Conservation (phyloP, 2,888 invertebrate species). For the Drosophila bunnanda region DNA sequence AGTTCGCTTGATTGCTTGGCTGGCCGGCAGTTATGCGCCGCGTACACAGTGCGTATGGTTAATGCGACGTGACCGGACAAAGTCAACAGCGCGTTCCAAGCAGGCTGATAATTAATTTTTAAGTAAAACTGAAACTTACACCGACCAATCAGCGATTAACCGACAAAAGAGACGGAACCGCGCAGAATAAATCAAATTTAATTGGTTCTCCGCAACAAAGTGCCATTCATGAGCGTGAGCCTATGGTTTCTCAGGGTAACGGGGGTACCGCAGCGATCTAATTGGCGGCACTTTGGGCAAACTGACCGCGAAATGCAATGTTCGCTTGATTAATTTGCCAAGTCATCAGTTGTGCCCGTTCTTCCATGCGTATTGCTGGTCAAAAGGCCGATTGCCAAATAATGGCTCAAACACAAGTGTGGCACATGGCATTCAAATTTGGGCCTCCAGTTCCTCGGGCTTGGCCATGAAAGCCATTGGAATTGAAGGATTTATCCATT, state of each 20-base stretch:
- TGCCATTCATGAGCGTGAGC: not conserved
- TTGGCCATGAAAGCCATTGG: not conserved
- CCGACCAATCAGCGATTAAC: conserved; percentile 35
- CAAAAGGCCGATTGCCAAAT: conserved; percentile 9
- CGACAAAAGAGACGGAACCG: conserved; percentile 19
- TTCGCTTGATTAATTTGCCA: conserved; percentile 26
- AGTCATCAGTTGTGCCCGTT: conserved; percentile 17
- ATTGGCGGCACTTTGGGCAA: conserved; percentile 26
- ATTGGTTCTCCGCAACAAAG: conserved; percentile 12
- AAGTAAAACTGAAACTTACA: conserved; percentile 63
- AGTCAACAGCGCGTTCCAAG: conserved; percentile 63
- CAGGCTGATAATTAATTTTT: conserved; percentile 75
- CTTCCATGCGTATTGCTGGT: not conserved
- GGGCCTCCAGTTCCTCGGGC: not conserved
- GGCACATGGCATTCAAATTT: not conserved
- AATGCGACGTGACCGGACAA: conserved; percentile 73
- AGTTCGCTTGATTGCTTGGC: conserved; percentile 41
- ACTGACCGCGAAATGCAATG: conserved; percentile 11
- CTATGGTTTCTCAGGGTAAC: not conserved
- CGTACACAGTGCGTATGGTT: conserved; percentile 75
- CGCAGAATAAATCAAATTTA: conserved; percentile 30
- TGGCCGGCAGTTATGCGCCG: conserved; percentile 64
- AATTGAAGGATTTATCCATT: too few relatives aligned
- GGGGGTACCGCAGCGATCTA: conserved; percentile 11
- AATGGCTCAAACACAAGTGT: conserved; percentile 4